A percentile compares a stretch with the other conserved stretches of the same genome.
phyloP scores from a whole-genome alignment of 2,888 invertebrate species.

The Diplazon laetatorius region DNA sequence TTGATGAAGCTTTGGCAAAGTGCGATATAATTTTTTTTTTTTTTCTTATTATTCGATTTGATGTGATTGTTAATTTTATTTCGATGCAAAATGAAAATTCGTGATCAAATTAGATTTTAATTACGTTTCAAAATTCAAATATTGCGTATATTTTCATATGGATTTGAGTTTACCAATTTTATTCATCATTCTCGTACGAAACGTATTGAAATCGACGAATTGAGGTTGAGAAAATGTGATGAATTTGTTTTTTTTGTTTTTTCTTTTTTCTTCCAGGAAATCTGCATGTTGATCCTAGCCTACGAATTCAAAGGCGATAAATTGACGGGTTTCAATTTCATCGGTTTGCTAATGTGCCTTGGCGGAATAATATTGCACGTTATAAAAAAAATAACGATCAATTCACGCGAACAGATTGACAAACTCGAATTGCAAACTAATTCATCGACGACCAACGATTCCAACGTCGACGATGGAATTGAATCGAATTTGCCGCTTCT shows the following conservation, averaged over 20 bases:
- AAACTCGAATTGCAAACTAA: conserved; percentile 78
- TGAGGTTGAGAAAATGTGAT: not conserved
- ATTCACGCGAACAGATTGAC: conserved; percentile 72
- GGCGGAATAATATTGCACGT: conserved; percentile 94
- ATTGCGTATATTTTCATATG: too few relatives aligned
- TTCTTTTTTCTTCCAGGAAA: conserved; percentile 88
- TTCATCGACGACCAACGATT: conserved; percentile 70
- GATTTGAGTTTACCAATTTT: too few relatives aligned
- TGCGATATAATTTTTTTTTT: too few relatives aligned
- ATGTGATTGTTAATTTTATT: too few relatives aligned
- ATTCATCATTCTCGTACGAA: too few relatives aligned
- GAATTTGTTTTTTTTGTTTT: too few relatives aligned
- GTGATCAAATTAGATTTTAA: too few relatives aligned
- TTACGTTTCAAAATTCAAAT: too few relatives aligned
- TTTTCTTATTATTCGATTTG: too few relatives aligned
- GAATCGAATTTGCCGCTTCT: conserved; percentile 79
- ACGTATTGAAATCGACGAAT: not conserved
- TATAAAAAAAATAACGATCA: conserved; percentile 86
- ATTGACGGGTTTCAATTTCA: conserved; percentile 91
- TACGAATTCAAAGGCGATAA: conserved; percentile 94
- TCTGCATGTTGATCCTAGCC: conserved; percentile 94
- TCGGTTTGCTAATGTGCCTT: conserved; percentile 94
- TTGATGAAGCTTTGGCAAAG: too few relatives aligned
- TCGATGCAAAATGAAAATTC: too few relatives aligned
- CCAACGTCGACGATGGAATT: conserved; percentile 73